A percentile compares a stretch with the other conserved stretches of the same genome.
phyloP scores from a whole-genome alignment of 2,888 invertebrate species.

The Eurois occulta region DNA sequence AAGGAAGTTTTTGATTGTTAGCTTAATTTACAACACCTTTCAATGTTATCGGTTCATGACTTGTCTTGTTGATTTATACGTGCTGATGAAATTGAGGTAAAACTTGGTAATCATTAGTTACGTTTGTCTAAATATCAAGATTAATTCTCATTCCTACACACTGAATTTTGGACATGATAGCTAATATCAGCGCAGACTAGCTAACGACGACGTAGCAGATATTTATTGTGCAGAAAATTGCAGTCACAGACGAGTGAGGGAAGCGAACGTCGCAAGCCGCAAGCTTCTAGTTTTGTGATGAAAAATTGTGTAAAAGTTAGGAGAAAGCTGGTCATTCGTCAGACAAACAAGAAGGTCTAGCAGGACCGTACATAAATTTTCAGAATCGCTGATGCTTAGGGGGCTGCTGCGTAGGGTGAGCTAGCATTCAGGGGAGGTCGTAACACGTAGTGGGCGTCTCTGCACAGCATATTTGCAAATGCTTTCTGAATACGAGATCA shows the following conservation, averaged over 20 bases:
- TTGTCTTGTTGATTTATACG: not conserved
- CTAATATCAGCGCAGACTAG: too few species aligned
- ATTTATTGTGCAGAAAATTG: not conserved
- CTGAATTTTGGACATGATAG: not conserved
- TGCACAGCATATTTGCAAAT: not conserved
- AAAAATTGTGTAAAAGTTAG: not conserved
- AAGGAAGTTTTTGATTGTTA: conserved; percentile 22
- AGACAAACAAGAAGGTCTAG: not conserved
- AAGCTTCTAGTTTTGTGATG: too few species aligned
- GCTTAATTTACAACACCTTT: conserved; percentile 33
- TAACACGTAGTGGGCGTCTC: not conserved
- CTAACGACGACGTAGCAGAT: too few species aligned
- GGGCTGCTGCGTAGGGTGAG: too few species aligned
- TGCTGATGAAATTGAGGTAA: not conserved
- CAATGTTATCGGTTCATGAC: conserved; percentile 29
- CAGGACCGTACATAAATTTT: not conserved
- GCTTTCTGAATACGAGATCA: not conserved
- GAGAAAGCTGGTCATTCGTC: not conserved
- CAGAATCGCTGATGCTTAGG: not conserved
- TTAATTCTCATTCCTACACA: not conserved
- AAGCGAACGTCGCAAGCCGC: not conserved
- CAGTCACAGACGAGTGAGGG: not conserved
- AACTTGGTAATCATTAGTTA: not conserved
- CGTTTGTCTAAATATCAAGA: not conserved
- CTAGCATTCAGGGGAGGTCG: not conserved